A percentile compares a stretch with the other conserved stretches of the same genome.
Evolutionary conservation across 2,888 invertebrate genomes (phyloP).

Genomic region (Mythimna pallens): DNA sequence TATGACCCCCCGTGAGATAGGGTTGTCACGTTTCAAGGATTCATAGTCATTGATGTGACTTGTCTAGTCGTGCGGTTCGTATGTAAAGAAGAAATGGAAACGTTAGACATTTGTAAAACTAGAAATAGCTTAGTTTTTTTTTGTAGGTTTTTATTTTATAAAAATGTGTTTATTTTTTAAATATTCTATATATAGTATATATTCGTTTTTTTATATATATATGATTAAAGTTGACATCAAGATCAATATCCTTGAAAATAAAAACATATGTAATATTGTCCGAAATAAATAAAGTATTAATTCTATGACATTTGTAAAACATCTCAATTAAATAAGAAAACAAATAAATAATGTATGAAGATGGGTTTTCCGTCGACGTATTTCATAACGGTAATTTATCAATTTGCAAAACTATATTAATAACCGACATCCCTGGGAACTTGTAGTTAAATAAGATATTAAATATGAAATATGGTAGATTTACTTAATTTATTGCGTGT

Average conservation of each 20-base stretch:
- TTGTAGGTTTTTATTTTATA: background rate
- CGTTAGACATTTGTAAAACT: background rate
- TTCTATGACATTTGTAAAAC: constrained; percentile 12
- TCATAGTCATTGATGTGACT: constrained; percentile 45
- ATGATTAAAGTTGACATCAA: background rate
- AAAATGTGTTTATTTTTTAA: background rate
- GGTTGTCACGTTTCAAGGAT: constrained; percentile 45
- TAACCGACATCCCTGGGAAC: constrained; percentile 8
- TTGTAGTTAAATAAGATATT: constrained; percentile 2
- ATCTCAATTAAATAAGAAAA: constrained; percentile 13
- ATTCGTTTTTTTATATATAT: background rate
- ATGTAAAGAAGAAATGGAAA: background rate
- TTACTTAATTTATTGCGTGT: constrained; percentile 20
- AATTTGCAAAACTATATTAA: constrained; percentile 14
- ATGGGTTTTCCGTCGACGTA: background rate
- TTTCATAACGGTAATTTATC: constrained; percentile 16
- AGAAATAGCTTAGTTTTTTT: background rate
- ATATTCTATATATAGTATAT: too few species aligned
- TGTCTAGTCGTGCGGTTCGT: constrained; percentile 30
- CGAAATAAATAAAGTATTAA: constrained; percentile 3
- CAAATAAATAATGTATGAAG: constrained; percentile 15
- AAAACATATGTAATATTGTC: background rate
- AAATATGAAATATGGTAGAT: background rate
- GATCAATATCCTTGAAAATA: constrained; percentile 4
- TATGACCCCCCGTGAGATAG: constrained; percentile 55